Evolutionary conservation across 2,888 invertebrate genomes (phyloP).

Genomic region (Drosophila peninsularis): DNA sequence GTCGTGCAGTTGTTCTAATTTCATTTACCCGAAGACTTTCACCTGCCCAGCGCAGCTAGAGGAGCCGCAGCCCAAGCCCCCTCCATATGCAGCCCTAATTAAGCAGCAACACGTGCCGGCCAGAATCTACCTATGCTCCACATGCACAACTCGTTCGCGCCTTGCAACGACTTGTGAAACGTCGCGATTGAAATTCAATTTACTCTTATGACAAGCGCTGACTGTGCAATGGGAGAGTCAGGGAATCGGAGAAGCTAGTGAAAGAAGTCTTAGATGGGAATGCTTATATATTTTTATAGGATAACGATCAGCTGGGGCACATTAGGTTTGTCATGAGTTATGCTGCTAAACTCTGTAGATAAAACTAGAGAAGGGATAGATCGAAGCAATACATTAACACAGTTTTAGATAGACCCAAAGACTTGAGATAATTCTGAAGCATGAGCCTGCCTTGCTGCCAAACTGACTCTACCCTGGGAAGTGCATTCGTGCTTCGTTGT

Average conservation of each 20-base stretch:
- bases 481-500: conserved; percentile 9
- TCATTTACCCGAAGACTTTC: conserved; percentile 53
- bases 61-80: neutral
- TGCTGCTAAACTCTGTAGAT: too few species aligned
- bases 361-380: too few species aligned
- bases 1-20: conserved; percentile 65
- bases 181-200: conserved; percentile 47
- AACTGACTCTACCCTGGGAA: neutral
- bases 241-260: neutral
- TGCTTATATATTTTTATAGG: neutral
- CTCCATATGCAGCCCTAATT: conserved; percentile 45
- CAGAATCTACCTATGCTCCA: neutral
- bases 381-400: too few species aligned
- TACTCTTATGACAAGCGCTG: conserved; percentile 47
- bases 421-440: too few species aligned
- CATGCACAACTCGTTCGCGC: conserved; percentile 6
- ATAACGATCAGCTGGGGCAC: neutral
- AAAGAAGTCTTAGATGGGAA: neutral
- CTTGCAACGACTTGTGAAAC: conserved; percentile 7
- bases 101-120: conserved; percentile 47
- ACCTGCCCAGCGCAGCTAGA: conserved; percentile 33
- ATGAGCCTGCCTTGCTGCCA: too few species aligned
- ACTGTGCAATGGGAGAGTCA: too few species aligned
- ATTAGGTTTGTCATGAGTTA: neutral
- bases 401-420: neutral